Evolutionary conservation across 2,888 invertebrate genomes (phyloP).

Genomic region (Pammene fasciana): DNA sequence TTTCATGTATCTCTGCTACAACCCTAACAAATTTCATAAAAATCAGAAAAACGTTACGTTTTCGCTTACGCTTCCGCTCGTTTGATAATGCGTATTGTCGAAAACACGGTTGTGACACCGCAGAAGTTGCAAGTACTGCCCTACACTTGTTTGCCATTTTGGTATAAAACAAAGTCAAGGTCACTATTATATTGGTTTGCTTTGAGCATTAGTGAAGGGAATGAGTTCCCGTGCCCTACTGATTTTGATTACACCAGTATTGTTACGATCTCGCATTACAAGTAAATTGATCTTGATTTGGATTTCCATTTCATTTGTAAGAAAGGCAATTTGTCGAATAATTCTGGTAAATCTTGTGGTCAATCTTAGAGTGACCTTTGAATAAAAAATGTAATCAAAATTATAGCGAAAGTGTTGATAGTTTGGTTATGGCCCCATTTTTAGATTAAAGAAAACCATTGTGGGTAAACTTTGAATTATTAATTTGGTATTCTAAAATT

Average conservation of each 20-base stretch:
- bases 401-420: not conserved
- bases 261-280: constrained; percentile 24
- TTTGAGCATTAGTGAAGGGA: not conserved
- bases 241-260: constrained; percentile 31
- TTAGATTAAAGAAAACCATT: not conserved
- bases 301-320: constrained; percentile 23
- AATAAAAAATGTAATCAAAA: not conserved
- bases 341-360: not conserved
- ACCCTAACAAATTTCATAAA: too few species aligned
- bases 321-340: constrained; percentile 19
- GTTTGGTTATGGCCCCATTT: not conserved
- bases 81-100: too few species aligned
- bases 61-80: too few species aligned
- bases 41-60: too few species aligned
- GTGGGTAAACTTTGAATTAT: not conserved
- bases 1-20: too few species aligned
- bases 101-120: too few species aligned
- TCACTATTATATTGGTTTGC: not conserved
- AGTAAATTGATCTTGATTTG: constrained; percentile 28
- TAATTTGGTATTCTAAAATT: not conserved
- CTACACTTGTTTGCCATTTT: too few species aligned
- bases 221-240: constrained; percentile 8
- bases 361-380: constrained; percentile 2
- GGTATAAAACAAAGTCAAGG: not conserved
- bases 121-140: too few species aligned